Evolutionary conservation across 2,888 invertebrate genomes (phyloP).

Genomic region (Pandemis heparana): DNA sequence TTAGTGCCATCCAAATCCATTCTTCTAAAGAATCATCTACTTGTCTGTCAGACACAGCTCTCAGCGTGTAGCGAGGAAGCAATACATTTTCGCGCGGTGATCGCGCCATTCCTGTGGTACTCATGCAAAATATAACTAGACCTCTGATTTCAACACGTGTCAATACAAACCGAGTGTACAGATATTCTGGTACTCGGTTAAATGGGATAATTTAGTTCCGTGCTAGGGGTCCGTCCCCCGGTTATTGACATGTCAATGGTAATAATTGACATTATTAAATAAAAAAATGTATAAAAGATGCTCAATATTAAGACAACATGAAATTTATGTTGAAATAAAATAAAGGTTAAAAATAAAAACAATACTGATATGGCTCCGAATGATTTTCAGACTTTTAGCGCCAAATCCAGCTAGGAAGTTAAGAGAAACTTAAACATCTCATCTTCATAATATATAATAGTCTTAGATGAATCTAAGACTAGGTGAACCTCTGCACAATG

Average conservation of each 20-base stretch:
- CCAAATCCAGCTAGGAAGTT: too few species aligned
- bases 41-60: background rate
- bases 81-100: constrained; percentile 76
- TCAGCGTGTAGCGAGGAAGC: constrained; percentile 75
- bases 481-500: background rate
- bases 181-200: constrained; percentile 19
- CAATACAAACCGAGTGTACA: background rate
- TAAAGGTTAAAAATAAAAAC: background rate
- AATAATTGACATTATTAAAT: constrained; percentile 55
- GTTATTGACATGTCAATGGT: constrained; percentile 67
- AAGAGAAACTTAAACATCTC: too few species aligned
- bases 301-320: background rate
- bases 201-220: constrained; percentile 80
- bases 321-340: background rate
- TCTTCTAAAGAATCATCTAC: background rate
- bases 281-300: constrained; percentile 1
- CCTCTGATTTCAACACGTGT: background rate
- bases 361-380: background rate
- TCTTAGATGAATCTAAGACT: too few species aligned
- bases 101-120: constrained; percentile 68
- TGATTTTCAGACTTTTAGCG: too few species aligned
- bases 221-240: constrained; percentile 75
- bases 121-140: constrained; percentile 34
- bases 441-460: too few species aligned
- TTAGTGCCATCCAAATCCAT: background rate